Evolutionary conservation across 2,797 vertebrate genomes (phyloP).

Genomic region (Calcarius lapponicus): DNA sequence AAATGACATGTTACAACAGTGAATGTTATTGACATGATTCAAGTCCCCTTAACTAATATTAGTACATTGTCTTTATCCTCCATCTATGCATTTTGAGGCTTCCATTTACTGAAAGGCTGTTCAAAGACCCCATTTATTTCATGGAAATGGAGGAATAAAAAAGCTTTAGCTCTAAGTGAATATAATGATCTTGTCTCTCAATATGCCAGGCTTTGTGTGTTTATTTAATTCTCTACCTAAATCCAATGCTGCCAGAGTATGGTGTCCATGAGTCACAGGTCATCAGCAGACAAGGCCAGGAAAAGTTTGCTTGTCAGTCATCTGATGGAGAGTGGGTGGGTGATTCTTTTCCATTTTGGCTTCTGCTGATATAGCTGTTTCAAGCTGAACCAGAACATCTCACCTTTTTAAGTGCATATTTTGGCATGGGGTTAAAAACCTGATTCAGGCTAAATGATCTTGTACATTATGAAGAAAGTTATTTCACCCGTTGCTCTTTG

Average conservation of each 20-base stretch:
- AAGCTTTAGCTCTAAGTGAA: background rate
- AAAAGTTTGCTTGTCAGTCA: background rate
- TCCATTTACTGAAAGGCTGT: background rate
- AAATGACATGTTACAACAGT: background rate
- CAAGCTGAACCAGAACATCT: background rate
- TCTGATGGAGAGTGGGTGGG: background rate
- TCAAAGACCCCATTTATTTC: background rate
- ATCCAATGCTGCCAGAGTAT: fast-evolving
- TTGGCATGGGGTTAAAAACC: background rate
- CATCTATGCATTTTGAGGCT: background rate
- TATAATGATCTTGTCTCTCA: background rate
- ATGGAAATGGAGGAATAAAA: background rate
- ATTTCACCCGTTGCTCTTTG: background rate
- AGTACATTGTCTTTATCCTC: background rate
- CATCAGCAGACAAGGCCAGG: background rate
- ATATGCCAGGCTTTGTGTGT: background rate
- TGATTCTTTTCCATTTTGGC: background rate
- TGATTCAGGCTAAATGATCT: background rate
- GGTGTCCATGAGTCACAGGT: background rate
- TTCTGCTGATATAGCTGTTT: background rate
- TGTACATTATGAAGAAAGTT: background rate
- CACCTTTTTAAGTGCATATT: background rate
- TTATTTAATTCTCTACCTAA: background rate
- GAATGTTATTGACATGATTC: background rate
- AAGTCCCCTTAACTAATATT: background rate